A percentile compares a stretch with the other conserved stretches of the same genome.
Evolutionary conservation across 37 sponge, comb jelly and placozoan genomes (phyloP).

Genomic region (Mnemiopsis leidyi): DNA sequence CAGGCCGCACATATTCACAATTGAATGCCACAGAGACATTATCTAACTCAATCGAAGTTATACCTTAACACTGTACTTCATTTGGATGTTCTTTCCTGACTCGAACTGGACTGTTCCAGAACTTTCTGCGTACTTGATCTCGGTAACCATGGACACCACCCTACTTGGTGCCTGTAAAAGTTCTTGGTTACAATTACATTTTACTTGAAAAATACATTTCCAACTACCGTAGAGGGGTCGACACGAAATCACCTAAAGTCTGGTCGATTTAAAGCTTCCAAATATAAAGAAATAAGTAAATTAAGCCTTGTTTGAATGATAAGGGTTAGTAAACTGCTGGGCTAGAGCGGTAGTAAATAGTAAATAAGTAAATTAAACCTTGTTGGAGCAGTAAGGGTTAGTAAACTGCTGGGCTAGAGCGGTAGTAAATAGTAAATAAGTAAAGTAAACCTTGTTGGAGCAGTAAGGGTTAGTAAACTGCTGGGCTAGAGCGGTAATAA

Average conservation of each 20-base stretch:
- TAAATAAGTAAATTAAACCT: too few relatives aligned
- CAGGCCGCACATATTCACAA: too few relatives aligned
- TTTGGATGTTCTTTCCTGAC: not conserved
- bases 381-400: not conserved
- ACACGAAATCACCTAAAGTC: too few relatives aligned
- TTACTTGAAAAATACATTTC: too few relatives aligned
- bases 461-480: not conserved
- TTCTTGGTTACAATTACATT: too few relatives aligned
- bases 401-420: constrained; percentile 7
- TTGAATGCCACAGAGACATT: too few relatives aligned
- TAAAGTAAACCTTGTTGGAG: not conserved
- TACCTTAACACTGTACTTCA: constrained; percentile 45
- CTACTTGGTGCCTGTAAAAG: not conserved
- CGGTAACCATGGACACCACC: constrained; percentile 42
- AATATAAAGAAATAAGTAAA: too few relatives aligned
- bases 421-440: too few relatives aligned
- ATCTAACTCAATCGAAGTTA: not conserved
- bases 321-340: not conserved
- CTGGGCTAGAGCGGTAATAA: not conserved
- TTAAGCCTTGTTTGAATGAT: not conserved
- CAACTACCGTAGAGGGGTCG: too few relatives aligned
- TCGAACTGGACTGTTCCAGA: not conserved
- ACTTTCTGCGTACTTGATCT: constrained; percentile 2
- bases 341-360: too few relatives aligned
- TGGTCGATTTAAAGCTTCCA: too few relatives aligned